Base-by-base conservation (phyloP, 2,797 vertebrate genomes). In the Onychomys arenicola region DNA sequence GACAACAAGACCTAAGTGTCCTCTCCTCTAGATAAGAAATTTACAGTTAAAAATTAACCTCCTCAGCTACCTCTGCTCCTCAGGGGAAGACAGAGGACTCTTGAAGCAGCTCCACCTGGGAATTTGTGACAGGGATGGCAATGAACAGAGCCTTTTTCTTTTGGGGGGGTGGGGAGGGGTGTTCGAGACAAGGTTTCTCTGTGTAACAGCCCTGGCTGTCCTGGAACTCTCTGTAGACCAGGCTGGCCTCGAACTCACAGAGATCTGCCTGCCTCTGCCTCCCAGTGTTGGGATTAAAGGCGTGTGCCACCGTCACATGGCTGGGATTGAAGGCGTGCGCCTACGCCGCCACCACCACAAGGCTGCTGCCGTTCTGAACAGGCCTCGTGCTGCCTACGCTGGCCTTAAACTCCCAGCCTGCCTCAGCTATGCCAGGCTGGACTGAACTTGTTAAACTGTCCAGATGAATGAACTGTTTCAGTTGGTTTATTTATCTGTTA, bases 381-480 rank as follows among this genome's bases (percentile, higher is more conserved):
- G 67, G 27, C 27, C 14, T 40, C 34, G n/a, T 61, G 55, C 27
- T 32, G 29, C 37, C 40, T 71, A 5, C 52, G 37, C 8, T 82
- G 37, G 40, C 52, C 52, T 73, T 63, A 29, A 67, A 10, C 71
- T 61, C 19, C 14, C 32, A 46, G 37, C 52, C 40, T 63, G 40
- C 75, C 43, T 63, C 59, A 29, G 46, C n/a, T n/a, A 0, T 21
- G 5, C 25, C 29, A 21, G 61, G 25, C 23, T 37, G 29, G 8
- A 90, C 90, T 57, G 83, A 89, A 23, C 49, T 61, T 81, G 87
- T 96, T 75, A 55, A 86, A 82, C n/a, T 92, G 25, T 94, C 43
- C 27, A 16, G 91, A n/a, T 88, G 67, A 97, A 92, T 61, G 83
- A 87, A 34, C 34, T 82, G 59, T 94, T 96, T 81, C 95, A 49